A percentile compares a stretch with the other conserved stretches of the same genome.
Conservation (phyloP, 2,888 invertebrate genomes). For the Hypselothyrea guttata region DNA sequence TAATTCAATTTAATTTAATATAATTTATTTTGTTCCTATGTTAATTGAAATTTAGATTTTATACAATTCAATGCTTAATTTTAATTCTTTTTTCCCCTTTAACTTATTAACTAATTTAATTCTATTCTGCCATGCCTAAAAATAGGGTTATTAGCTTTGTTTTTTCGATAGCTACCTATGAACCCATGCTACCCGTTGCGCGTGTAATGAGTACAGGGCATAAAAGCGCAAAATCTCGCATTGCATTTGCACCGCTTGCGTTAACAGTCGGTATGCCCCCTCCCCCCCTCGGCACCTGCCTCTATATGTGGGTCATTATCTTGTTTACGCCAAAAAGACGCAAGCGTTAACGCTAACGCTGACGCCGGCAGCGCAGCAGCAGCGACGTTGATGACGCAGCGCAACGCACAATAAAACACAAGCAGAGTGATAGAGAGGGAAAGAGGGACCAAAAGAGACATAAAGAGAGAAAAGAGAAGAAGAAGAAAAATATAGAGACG, state of each 20-base stretch:
- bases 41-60: too few relatives aligned
- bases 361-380: constrained; percentile 5
- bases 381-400: constrained; percentile 39
- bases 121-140: too few relatives aligned
- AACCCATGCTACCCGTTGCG: too few relatives aligned
- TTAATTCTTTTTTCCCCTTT: too few relatives aligned
- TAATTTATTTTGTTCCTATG: too few relatives aligned
- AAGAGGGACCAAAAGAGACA: background rate
- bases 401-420: constrained; percentile 24
- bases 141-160: too few relatives aligned
- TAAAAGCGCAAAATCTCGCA: constrained; percentile 19
- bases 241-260: constrained; percentile 48
- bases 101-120: too few relatives aligned
- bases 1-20: too few relatives aligned
- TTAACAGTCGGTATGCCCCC: constrained; percentile 51
- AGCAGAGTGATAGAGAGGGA: constrained; percentile 3
- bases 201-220: background rate
- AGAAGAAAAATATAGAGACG: too few relatives aligned
- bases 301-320: constrained; percentile 71
- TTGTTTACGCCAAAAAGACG: constrained; percentile 62
- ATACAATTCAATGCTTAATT: too few relatives aligned
- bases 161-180: too few relatives aligned
- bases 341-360: constrained; percentile 8
- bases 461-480: too few relatives aligned
- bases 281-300: constrained; percentile 29